Percentiles rank a stretch among this genome's conserved stretches.
phyloP scores from a whole-genome alignment of 2,113 vertebrate genomes.

The Parus major region DNA sequence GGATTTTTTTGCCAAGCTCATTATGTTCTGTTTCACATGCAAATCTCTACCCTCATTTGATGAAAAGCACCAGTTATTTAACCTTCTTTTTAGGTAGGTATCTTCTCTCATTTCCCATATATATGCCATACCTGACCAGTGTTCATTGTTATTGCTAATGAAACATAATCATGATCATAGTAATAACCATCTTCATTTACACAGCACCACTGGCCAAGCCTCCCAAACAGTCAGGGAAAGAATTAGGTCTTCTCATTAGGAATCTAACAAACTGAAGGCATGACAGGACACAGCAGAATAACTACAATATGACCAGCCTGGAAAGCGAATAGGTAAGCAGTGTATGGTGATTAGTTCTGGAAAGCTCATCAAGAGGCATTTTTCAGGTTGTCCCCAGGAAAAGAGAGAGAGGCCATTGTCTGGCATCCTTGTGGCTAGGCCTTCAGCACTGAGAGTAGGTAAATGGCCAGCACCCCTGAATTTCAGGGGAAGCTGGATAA shows the following conservation, averaged over 20 bases:
- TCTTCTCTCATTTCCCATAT: slow-evolving; percentile 2
- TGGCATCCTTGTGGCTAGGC: background rate
- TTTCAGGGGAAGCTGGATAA: background rate
- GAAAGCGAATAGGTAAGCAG: background rate
- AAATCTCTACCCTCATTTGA: background rate
- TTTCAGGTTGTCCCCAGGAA: background rate
- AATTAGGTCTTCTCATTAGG: slow-evolving; percentile 24
- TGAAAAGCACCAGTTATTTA: background rate
- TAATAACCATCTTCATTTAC: slow-evolving; percentile 18
- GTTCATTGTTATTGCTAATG: background rate
- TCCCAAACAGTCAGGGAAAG: background rate
- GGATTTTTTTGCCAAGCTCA: background rate
- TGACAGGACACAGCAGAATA: background rate
- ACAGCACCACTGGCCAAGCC: slow-evolving; percentile 7
- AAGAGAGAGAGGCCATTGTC: background rate
- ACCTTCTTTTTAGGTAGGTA: background rate
- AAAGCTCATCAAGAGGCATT: background rate
- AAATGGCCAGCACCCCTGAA: background rate
- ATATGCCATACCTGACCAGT: background rate
- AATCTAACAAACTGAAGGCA: background rate
- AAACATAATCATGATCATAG: background rate
- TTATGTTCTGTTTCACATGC: background rate
- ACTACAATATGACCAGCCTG: background rate
- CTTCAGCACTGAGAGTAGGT: background rate
- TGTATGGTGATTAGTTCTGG: background rate